These are phyloP conservation scores for Poecilobothrus nobilitatus DNA, from an alignment of 2,888 invertebrate genomes.

Conservation along the genomic window DNA sequence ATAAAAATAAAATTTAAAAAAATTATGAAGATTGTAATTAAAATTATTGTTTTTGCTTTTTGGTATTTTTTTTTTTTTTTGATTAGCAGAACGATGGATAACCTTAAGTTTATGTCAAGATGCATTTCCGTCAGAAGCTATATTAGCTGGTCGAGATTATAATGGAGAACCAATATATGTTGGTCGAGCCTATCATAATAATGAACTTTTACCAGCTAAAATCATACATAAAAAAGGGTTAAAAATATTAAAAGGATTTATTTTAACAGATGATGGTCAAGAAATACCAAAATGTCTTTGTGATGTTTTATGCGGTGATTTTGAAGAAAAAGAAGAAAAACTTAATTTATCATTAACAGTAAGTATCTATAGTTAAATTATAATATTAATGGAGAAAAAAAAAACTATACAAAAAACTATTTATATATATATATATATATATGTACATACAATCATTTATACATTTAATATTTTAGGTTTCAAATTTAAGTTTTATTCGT, in stretches of 20 bases:
- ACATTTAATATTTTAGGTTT: background rate
- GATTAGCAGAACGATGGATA: background rate
- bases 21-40: too few relatives aligned
- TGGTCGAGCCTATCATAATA: slow-evolving; percentile 59
- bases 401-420: too few relatives aligned
- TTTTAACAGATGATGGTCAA: slow-evolving; percentile 46
- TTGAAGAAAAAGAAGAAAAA: background rate
- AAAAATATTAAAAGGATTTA: slow-evolving; percentile 49
- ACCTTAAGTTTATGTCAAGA: background rate
- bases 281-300: slow-evolving; percentile 57
- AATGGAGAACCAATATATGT: slow-evolving; percentile 67
- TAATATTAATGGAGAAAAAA: too few relatives aligned
- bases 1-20: too few relatives aligned
- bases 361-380: background rate
- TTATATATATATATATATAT: too few relatives aligned
- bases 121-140: slow-evolving; percentile 39
- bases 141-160: slow-evolving; percentile 56
- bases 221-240: slow-evolving; percentile 49
- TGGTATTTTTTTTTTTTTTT: too few relatives aligned
- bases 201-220: slow-evolving; percentile 55
- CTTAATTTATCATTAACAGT: background rate
- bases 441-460: too few relatives aligned
- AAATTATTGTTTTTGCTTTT: too few relatives aligned
- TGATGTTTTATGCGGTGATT: slow-evolving; percentile 53
- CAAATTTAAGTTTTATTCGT: background rate